A percentile compares a stretch with the other conserved stretches of the same genome.
Conservation (phyloP, 2,888 invertebrate genomes). For the Nemotelus nigrinus region DNA sequence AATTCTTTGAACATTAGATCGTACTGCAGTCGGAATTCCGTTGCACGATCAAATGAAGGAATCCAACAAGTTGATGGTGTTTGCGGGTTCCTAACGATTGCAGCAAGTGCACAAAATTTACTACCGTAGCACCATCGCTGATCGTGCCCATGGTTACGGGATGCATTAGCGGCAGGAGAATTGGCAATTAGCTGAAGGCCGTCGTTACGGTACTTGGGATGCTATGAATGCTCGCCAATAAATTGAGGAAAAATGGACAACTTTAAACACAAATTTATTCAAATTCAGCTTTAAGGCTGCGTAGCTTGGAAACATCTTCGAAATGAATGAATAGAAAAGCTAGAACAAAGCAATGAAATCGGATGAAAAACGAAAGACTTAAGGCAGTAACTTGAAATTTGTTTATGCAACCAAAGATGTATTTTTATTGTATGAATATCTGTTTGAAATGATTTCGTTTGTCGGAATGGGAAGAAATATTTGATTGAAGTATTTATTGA, state of each 20-base stretch:
- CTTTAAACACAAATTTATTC: conserved; percentile 32
- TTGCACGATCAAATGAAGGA: conserved; percentile 19
- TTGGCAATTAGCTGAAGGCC: conserved; percentile 42
- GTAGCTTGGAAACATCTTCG: no score
- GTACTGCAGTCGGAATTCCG: conserved; percentile 35
- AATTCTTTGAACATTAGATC: conserved; percentile 9
- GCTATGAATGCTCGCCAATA: conserved; percentile 1
- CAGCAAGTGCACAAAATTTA: conserved; percentile 42
- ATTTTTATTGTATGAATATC: no score
- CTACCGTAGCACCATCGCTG: conserved; percentile 12
- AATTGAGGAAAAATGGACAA: conserved; percentile 5
- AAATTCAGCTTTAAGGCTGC: background rate
- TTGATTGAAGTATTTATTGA: no score
- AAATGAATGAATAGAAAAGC: no score
- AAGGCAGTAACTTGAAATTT: no score
- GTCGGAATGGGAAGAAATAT: no score
- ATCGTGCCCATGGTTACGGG: conserved; percentile 16
- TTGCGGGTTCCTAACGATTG: conserved; percentile 10
- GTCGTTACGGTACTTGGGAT: conserved; percentile 40
- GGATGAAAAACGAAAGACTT: no score
- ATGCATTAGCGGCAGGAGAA: conserved; percentile 30
- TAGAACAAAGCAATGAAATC: no score
- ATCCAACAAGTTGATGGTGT: conserved; percentile 15
- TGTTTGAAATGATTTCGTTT: no score
- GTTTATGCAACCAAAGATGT: no score